Base-by-base conservation (phyloP, 2,888 invertebrate genomes). In the Latrodectus elegans region DNA sequence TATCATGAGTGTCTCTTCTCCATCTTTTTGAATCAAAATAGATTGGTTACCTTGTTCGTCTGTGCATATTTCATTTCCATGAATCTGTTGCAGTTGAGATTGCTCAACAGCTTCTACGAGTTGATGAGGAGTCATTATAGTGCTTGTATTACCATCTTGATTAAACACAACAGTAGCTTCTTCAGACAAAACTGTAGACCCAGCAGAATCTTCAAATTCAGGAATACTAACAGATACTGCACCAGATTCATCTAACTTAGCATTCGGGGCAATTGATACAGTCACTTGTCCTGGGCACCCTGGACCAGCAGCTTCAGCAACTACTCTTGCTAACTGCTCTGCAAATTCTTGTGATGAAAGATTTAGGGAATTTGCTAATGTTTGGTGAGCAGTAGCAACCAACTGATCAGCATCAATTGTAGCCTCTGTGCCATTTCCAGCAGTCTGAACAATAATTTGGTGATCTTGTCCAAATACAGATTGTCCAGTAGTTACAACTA, bases 241-340 rank as follows among this genome's bases (percentile, higher is more conserved):
- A 38, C 88, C 84, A 22, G 67, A 14, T 75, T 85, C 85, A 49
- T 82, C 80, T n/a, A 85, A 15, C 49, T 81, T 85, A 9, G 76
- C 82, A 79, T 52, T 82, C 15, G 89, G 78, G 65, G 85, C 80
- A 73, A 89, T 87, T 8, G 89, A 87, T 11, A 89, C 86, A 8
- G 89, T 89, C 17, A 86, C 86, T 79, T 84, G 86, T 4, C 84
- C 84, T 22, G 76, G 76, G n/a, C 80, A 76, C 0, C 85, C 85
- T 38, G 84, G 77, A 4, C 77, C 82, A n/a, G 89, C 71, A 26
- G 87, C 89, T 81, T 89, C 88, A 11, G 89, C 88, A 38, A 89
- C 89, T 26, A 78, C 89, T 60, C 87, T 79, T 11, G 87, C 89
- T n/a, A 89, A 77, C 53, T 89, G 89, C 22, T 86, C 89, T 10